Base-by-base conservation (phyloP, 2,888 invertebrate genomes). In the Diogma glabrata region DNA sequence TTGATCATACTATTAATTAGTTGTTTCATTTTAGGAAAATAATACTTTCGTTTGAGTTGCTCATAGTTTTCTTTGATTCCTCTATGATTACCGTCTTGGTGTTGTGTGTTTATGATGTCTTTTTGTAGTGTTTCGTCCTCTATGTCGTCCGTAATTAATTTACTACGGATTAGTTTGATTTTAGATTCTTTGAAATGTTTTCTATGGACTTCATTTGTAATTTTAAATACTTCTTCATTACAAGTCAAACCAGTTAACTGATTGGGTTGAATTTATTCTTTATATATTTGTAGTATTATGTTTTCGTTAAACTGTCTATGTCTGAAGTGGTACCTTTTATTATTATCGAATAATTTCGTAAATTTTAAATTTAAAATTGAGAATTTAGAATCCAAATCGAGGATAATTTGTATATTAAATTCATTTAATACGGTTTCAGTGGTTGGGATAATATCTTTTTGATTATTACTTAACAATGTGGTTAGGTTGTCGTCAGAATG, bases 1-100 rank as follows among this genome's bases (percentile, higher is more conserved):
- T 54, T 53, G 14, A 53, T 54, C 3, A 55, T 17, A 9, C 14
- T 43, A 10, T 48, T 17, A 30, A 50, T 49, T 8, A 36, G 10
- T 16, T 22, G 7, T 30, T 52, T 53, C 45, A 53, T 51, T 4
- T 48, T 48, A 14, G 48, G 48, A 30, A 48, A 48, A 30, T 33
- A 48, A 30, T 28, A 33, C 12, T 20, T 30, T 30, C 48, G 14
- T 48, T 19, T 4, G 8, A 49, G 14, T 19, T 9, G 48, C 12
- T 12, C 19, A n/a, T 10, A 20, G 20, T 23, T 48, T 48, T 48
- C 30, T 36, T 17, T 7, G 9, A 52, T 54, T 24, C 50, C 48
- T 2, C 33, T 2, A 12, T 36, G 8, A 2, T 36, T n/a, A 14
- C 36, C 1, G 8, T n/a, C 36, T 3, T 14, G n/a, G 16, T 12